A percentile compares a stretch with the other conserved stretches of the same genome.
Conservation (phyloP, 2,113 vertebrate species). For the Dromaius novaehollandiae region DNA sequence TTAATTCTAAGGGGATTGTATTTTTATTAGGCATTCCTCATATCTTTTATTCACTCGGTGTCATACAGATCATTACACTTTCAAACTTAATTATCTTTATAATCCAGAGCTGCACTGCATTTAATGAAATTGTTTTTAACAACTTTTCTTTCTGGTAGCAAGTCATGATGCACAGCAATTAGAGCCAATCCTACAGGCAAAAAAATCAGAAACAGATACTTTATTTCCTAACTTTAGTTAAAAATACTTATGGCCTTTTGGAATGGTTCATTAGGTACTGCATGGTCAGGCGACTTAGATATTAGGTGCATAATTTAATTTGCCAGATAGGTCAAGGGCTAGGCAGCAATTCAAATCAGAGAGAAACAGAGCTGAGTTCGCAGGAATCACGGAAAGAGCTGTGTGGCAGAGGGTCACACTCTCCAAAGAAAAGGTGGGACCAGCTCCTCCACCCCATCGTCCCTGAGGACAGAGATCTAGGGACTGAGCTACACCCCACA, state of each 20-base stretch:
- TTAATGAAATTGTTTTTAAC: constrained; percentile 59
- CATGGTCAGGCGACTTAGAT: not conserved
- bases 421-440: not conserved
- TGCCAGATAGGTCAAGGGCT: not conserved
- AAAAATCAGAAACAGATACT: not conserved
- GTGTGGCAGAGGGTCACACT: rapidly evolving
- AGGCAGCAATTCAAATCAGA: not conserved
- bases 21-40: constrained; percentile 34
- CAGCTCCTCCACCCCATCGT: not conserved
- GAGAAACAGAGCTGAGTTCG: not conserved
- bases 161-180: not conserved
- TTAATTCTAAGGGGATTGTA: constrained; percentile 17
- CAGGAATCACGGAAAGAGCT: rapidly evolving
- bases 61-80: constrained; percentile 2
- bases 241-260: not conserved
- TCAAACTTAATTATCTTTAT: constrained; percentile 64
- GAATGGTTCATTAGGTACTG: not conserved
- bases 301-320: not conserved
- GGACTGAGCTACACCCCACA: not conserved
- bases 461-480: rapidly evolving
- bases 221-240: not conserved
- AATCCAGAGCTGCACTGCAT: constrained; percentile 8
- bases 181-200: not conserved
- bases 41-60: constrained; percentile 14
- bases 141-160: not conserved